Evolutionary conservation across 2,888 invertebrate species (phyloP).

Genomic region (Euzetes globulus): DNA sequence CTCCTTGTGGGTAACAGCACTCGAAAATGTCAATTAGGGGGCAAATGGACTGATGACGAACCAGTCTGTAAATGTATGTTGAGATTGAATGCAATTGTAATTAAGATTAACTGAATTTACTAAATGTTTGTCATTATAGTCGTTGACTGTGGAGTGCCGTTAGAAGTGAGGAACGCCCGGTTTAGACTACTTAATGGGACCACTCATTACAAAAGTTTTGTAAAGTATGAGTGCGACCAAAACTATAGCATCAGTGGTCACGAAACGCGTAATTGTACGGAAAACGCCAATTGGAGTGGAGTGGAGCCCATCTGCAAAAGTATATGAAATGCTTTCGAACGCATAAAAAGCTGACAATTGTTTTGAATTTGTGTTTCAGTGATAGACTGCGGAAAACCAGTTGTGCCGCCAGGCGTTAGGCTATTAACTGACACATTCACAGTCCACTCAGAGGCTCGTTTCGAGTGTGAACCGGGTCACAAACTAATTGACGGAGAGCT

Average conservation of each 20-base stretch:
- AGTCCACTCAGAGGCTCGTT: slow-evolving; percentile 75
- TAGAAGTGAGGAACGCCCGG: slow-evolving; percentile 70
- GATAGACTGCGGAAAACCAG: slow-evolving; percentile 76
- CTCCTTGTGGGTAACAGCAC: slow-evolving; percentile 73
- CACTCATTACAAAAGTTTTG: slow-evolving; percentile 42
- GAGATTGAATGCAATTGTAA: slow-evolving; percentile 20
- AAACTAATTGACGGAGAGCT: slow-evolving; percentile 58
- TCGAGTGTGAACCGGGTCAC: slow-evolving; percentile 78
- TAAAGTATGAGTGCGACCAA: slow-evolving; percentile 50
- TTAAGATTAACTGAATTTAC: background rate
- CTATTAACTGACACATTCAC: slow-evolving; percentile 77
- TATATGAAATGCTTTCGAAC: background rate
- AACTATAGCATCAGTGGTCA: slow-evolving; percentile 70
- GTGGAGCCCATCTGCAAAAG: slow-evolving; percentile 41
- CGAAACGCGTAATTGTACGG: slow-evolving; percentile 46
- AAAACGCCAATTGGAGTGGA: slow-evolving; percentile 42
- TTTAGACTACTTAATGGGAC: slow-evolving; percentile 65
- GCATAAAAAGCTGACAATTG: slow-evolving; percentile 16
- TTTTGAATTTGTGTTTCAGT: slow-evolving; percentile 51
- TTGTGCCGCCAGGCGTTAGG: slow-evolving; percentile 73
- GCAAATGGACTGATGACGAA: slow-evolving; percentile 62
- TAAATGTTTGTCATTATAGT: slow-evolving; percentile 37
- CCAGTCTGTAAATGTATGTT: slow-evolving; percentile 42
- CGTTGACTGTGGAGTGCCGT: slow-evolving; percentile 66
- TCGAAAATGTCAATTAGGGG: slow-evolving; percentile 70